Evolutionary conservation across 2,888 invertebrate genomes (phyloP), one percentile per base, ranked within the genome.

Genomic region (Callyntrura sp.): DNA sequence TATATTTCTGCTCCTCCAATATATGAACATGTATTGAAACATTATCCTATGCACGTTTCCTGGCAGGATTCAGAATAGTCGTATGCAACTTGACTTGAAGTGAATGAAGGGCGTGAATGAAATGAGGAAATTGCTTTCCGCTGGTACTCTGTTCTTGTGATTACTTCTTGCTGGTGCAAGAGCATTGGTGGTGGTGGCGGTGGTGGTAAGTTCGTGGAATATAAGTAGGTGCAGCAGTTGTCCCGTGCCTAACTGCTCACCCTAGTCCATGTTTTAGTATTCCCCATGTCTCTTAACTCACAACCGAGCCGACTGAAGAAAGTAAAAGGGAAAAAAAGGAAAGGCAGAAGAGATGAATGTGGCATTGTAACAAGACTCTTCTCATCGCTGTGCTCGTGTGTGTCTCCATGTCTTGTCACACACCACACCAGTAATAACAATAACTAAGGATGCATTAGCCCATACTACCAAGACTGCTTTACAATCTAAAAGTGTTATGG

Each of bases 91-190:
- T 88, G 81, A 73, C 70, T 88, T n/a, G 23, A 57, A 70, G 57
- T 70, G 87, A 88, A 82, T 88, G 87, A 88, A 88, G 82, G 82
- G 87, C 82, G 87, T 88, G 87, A 88, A 88, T 88, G 87, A 88
- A 82, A 82, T 60, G 87, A 88, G 87, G 87, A 88, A 88, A 88
- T 88, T 82, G 81, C 87, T 88, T 88, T 88, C 87, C 82, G 82
- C 82, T 82, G 25, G 68, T 25, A 43, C 76, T 81, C 51, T 43
- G n/a, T 48, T 85, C 23, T 48, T 85, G 14, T 70, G 70, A 43
- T 20, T 70, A 70, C 35, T 70, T 70, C 20, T 62, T 17, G 14
- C 62, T 60, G 86, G 55, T 79, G 70, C n/a, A n/a, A n/a, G n/a
- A n/a, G n/a, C n/a, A n/a, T n/a, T n/a, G n/a, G 45, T 45, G 28